phyloP scores from a whole-genome alignment of 1,140 invertebrate species.

The Muscidifurax raptorellus region DNA sequence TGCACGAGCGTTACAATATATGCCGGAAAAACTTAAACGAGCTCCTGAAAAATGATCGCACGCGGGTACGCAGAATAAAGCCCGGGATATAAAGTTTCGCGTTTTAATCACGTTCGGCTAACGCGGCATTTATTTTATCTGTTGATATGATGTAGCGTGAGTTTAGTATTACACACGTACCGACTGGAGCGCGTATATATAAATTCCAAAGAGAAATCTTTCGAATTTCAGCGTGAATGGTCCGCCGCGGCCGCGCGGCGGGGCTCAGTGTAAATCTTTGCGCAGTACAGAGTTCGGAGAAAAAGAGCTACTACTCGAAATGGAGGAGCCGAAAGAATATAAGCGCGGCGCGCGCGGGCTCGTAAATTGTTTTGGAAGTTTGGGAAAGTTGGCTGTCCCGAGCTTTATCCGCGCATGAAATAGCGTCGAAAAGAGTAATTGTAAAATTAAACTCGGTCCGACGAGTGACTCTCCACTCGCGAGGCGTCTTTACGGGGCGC shows the following conservation, averaged over 20 bases:
- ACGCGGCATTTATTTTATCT: too few relatives aligned
- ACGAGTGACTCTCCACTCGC: not conserved
- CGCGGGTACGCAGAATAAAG: too few relatives aligned
- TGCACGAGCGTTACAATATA: too few relatives aligned
- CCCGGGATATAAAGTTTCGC: too few relatives aligned
- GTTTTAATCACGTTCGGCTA: too few relatives aligned
- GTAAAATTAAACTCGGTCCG: slow-evolving; percentile 2
- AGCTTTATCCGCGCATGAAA: slow-evolving; percentile 1
- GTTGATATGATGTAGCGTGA: too few relatives aligned
- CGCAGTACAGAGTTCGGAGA: not conserved
- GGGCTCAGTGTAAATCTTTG: not conserved
- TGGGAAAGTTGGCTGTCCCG: not conserved
- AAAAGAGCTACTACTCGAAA: not conserved
- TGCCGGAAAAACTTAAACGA: too few relatives aligned
- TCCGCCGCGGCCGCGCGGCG: too few relatives aligned
- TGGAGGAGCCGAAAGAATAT: not conserved
- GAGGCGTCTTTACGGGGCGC: slow-evolving; percentile 42
- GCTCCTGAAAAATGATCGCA: too few relatives aligned
- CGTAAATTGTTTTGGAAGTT: not conserved
- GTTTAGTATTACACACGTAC: too few relatives aligned
- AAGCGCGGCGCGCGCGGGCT: not conserved
- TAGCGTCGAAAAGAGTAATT: slow-evolving; percentile 9
- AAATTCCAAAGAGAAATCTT: not conserved
- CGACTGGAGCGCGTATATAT: not conserved
- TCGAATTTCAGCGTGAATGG: not conserved